Evolutionary conservation across 2,888 invertebrate species (phyloP), one percentile per base, ranked within the genome.

Genomic region (Drosophila neotestacea): DNA sequence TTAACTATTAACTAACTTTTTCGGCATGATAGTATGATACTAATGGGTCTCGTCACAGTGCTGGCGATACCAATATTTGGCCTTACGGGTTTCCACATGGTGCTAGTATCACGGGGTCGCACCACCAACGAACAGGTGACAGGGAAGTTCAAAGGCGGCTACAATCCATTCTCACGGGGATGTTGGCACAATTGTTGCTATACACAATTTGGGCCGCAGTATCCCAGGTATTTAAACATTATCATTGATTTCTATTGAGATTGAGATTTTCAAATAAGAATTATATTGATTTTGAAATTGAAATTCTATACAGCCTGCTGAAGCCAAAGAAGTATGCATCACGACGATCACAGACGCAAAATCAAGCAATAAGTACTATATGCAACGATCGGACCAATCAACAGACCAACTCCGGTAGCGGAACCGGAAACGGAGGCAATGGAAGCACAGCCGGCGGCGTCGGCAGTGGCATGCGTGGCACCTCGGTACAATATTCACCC

Each of bases 101-200:
- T 99, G 89, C 94, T 99, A 81, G 98, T 99, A 60, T 96, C 98
- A 32, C 94, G 99, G 73, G 99, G 99, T 41, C 95, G 99, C 79
- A 99, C 99, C 64, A 99, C 99, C 78, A 99, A 99, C 93, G 99
- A 99, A 94, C 99, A 99, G 94, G 99, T 99, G 73, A 99, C 99
- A 13, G 99, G 99, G 65, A 99, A 99, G 94, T 99, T 99, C 94
- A 97, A 98, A 91, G 98, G 98, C 61, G 99, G 98, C 41, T 98
- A 97, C 93, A 99, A 99, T 94, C 99, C 99, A 60, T 99, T 99
- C 94, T 98, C 98, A 4, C 94, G 96, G 90, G 99, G 99, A 34
- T 99, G 98, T 93, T 96, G 97, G 95, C 95, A 96, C 91, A 99
- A 99, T 93, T 98, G 98, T 93, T 97, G 97, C 92, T 97, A 97